phyloP scores from a whole-genome alignment of 2,888 invertebrate genomes.

The Drosophila kanekoi region DNA sequence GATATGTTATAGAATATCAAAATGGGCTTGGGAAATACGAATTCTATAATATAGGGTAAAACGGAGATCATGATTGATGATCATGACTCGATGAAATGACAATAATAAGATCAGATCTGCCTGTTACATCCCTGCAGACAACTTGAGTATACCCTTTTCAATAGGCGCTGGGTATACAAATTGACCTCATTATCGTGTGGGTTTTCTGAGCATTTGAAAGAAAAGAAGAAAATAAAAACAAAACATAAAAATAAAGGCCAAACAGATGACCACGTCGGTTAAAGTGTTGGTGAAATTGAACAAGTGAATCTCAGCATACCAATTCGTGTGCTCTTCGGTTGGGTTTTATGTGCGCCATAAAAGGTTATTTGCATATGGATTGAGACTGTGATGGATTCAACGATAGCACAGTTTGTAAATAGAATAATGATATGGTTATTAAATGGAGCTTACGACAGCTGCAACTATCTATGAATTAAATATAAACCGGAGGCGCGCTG shows the following conservation, averaged over 20 bases:
- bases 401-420: not conserved
- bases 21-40: too few relatives aligned
- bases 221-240: not conserved
- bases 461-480: not conserved
- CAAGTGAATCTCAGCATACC: conserved; percentile 42
- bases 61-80: too few relatives aligned
- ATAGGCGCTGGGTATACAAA: conserved; percentile 51
- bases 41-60: too few relatives aligned
- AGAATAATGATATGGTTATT: not conserved
- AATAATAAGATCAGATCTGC: not conserved
- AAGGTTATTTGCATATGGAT: conserved; percentile 25
- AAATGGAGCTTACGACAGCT: not conserved
- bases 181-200: conserved; percentile 66
- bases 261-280: conserved; percentile 47
- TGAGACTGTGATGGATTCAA: not conserved
- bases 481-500: not conserved
- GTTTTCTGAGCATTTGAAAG: conserved; percentile 63
- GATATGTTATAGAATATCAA: too few relatives aligned
- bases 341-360: conserved; percentile 17
- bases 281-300: conserved; percentile 36
- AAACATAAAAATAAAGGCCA: conserved; percentile 2
- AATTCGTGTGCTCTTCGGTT: conserved; percentile 15
- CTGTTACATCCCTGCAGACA: not conserved
- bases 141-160: conserved; percentile 10
- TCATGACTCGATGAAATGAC: too few relatives aligned